Percentiles rank a stretch among this genome's conserved stretches.
phyloP scores from a whole-genome alignment of 2,888 invertebrate genomes.

The Trimorus sp. region DNA sequence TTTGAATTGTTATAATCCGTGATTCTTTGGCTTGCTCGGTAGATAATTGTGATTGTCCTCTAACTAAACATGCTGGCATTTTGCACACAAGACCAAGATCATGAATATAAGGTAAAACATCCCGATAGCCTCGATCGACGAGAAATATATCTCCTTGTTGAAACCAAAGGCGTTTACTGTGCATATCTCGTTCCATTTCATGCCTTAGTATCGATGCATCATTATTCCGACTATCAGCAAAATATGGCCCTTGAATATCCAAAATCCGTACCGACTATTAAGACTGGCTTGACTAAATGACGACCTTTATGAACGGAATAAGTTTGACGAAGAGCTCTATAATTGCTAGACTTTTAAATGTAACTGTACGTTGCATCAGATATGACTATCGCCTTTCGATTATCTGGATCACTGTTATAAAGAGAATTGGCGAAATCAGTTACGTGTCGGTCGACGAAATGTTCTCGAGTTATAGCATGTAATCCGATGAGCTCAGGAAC shows the following conservation, averaged over 20 bases:
- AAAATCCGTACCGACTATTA: constrained; percentile 15
- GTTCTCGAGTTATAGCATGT: constrained; percentile 21
- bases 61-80: constrained; percentile 12
- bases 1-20: constrained; percentile 15
- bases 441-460: constrained; percentile 6
- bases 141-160: constrained; percentile 8
- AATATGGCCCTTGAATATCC: constrained; percentile 36
- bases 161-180: constrained; percentile 13
- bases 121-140: constrained; percentile 14
- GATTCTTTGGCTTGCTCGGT: constrained; percentile 28
- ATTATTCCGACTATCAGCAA: constrained; percentile 31
- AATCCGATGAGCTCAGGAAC: constrained; percentile 38
- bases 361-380: constrained; percentile 31
- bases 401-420: constrained; percentile 19
- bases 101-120: constrained; percentile 3
- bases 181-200: constrained; percentile 14
- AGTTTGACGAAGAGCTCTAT: constrained; percentile 17
- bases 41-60: neutral
- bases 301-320: constrained; percentile 26
- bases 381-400: constrained; percentile 14
- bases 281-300: constrained; percentile 25
- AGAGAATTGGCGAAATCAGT: constrained; percentile 7
- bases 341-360: constrained; percentile 29
- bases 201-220: constrained; percentile 8
- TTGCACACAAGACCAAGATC: constrained; percentile 16